These are phyloP conservation scores for Zoanthus sansibaricus DNA, from an alignment of 92 coral and sea anemone species.

Conservation along the genomic window DNA sequence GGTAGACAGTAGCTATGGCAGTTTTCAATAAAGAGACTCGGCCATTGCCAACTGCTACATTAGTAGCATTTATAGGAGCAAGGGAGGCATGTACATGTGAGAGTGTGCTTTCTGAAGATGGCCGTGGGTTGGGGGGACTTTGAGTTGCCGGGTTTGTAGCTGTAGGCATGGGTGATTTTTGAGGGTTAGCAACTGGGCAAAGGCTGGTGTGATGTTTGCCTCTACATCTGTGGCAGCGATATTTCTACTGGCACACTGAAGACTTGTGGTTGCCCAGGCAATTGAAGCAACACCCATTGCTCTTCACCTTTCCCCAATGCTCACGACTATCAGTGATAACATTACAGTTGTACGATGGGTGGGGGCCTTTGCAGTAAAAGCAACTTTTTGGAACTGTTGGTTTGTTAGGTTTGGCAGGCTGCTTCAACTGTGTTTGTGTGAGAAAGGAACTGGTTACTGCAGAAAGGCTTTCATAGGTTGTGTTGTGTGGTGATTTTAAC, in stretches of 20 bases:
- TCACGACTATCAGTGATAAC: conserved; percentile 22
- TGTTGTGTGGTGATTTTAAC: background rate
- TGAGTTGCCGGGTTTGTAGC: background rate
- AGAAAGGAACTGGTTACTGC: background rate
- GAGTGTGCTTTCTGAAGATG: background rate
- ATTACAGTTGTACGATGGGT: background rate
- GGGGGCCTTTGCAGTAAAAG: conserved; percentile 30
- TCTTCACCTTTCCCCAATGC: conserved; percentile 48
- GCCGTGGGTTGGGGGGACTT: conserved; percentile 11
- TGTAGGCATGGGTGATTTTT: conserved; percentile 9
- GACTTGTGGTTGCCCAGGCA: conserved; percentile 55
- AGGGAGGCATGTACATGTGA: background rate
- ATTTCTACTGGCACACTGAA: conserved; percentile 53
- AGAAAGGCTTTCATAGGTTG: background rate
- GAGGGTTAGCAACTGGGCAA: conserved; percentile 30
- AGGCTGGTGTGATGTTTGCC: conserved; percentile 64
- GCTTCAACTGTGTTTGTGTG: background rate
- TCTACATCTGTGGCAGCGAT: conserved; percentile 57
- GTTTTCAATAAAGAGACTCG: too few species aligned
- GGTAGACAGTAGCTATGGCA: conserved; percentile 1
- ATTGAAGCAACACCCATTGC: conserved; percentile 1
- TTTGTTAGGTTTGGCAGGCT: background rate
- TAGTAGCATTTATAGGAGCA: too few species aligned
- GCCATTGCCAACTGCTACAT: too few species aligned
- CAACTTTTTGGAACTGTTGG: background rate